These are phyloP conservation scores for Heliconius hermathena DNA, from an alignment of 1,140 invertebrate genomes.

Conservation along the genomic window DNA sequence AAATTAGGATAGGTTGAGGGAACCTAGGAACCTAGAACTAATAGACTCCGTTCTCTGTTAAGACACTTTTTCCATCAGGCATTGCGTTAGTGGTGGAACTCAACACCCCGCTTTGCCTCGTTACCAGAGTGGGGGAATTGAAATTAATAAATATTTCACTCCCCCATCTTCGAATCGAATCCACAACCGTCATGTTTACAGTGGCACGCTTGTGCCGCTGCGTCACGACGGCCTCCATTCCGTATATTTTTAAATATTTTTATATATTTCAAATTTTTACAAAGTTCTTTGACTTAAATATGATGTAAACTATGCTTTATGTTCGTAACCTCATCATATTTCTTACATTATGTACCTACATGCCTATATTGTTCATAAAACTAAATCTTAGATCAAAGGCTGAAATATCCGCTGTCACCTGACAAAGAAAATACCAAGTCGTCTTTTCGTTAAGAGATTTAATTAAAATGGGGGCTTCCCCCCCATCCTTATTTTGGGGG, in stretches of 20 bases:
- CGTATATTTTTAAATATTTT: too few species aligned
- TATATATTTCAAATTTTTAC: too few species aligned
- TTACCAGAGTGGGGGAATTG: not conserved
- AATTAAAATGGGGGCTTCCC: slow-evolving; percentile 63
- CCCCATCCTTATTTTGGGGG: slow-evolving; percentile 32
- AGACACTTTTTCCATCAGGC: not conserved
- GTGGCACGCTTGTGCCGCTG: not conserved
- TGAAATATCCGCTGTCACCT: slow-evolving; percentile 54
- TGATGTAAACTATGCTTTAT: not conserved
- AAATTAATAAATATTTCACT: not conserved
- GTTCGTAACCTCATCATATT: not conserved
- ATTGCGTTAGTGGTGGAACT: not conserved
- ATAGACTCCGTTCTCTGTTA: not conserved
- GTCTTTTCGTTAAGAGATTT: slow-evolving; percentile 68
- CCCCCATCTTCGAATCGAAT: too few species aligned
- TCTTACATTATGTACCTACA: not conserved
- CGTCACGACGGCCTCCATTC: not conserved
- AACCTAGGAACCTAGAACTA: not conserved
- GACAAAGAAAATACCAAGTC: slow-evolving; percentile 72
- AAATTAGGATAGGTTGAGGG: not conserved
- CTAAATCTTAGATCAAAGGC: slow-evolving; percentile 35
- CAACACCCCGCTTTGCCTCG: not conserved
- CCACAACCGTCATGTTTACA: not conserved
- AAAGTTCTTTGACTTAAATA: not conserved
- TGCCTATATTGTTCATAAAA: slow-evolving; percentile 14